Conservation (phyloP, 1,140 invertebrate species). For the Drosophila nigrodunni region DNA sequence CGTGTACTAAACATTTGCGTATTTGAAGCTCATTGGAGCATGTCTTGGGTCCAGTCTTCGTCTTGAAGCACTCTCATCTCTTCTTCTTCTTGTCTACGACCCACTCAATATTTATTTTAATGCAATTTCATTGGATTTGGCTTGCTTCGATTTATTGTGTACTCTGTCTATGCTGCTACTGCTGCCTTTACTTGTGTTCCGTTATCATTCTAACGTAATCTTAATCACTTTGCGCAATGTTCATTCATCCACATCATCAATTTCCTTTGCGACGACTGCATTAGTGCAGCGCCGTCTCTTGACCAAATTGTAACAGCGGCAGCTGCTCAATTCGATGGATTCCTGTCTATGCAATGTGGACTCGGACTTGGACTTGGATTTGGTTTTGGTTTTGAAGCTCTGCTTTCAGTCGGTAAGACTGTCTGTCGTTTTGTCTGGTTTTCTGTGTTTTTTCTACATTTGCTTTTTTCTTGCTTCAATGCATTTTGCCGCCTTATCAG, state of each 20-base stretch:
- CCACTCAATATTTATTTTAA: slow-evolving; percentile 40
- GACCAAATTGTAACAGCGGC: slow-evolving; percentile 24
- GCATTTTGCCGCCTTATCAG: slow-evolving; percentile 74
- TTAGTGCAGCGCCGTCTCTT: slow-evolving; percentile 55
- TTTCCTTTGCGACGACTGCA: slow-evolving; percentile 69
- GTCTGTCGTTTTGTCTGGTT: slow-evolving; percentile 29
- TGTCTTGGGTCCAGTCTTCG: neutral
- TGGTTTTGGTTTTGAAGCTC: neutral
- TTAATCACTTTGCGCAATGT: slow-evolving; percentile 84
- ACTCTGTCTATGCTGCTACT: slow-evolving; percentile 1
- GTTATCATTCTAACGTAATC: slow-evolving; percentile 82
- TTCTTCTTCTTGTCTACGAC: neutral
- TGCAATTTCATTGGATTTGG: slow-evolving; percentile 56
- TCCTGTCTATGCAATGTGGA: slow-evolving; percentile 29
- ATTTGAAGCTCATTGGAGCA: slow-evolving; percentile 31
- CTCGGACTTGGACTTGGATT: slow-evolving; percentile 3
- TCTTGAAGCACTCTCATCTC: neutral
- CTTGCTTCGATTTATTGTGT: slow-evolving; percentile 25
- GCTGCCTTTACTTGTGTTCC: slow-evolving; percentile 26
- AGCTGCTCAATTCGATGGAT: slow-evolving; percentile 54
- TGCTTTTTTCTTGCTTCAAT: slow-evolving; percentile 69
- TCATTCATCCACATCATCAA: slow-evolving; percentile 84
- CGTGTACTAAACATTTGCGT: slow-evolving; percentile 30
- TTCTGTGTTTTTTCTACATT: slow-evolving; percentile 64
- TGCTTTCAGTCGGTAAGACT: slow-evolving; percentile 25